Evolutionary conservation across 2,888 invertebrate species (phyloP), one percentile per base, ranked within the genome.

Genomic region (Hydropsyche betteni): DNA sequence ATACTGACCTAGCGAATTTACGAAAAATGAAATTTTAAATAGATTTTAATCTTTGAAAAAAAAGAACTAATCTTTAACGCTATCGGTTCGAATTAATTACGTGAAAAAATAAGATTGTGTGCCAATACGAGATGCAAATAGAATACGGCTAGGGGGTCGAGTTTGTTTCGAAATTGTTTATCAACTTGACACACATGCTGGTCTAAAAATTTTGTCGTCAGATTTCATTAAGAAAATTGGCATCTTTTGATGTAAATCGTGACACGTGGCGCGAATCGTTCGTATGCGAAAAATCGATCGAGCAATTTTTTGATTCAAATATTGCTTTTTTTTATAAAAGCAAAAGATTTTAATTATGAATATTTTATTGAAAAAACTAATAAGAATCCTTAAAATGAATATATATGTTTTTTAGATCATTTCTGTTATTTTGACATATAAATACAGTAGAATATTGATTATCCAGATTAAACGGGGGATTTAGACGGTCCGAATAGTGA

Each of bases 111-210:
- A 24, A 24, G 53, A 53, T 51, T 24, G n/a, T 16, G 70, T 70
- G 70, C 51, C 70, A 70, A 70, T 70, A 53, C 52, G 53, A 53
- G 70, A 70, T 52, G 52, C 12, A 33, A 53, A 53, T 70, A 70
- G 70, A 69, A 12, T 36, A 34, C n/a, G 33, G 52, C 69, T 24
- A 24, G 24, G 44, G 52, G 69, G 55, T 70, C 70, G 34, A 24
- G 8, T 14, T 52, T 10, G 33, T 70, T 53, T 14, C 69, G 24
- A 70, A 53, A 33, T 53, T 12, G 24, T 52, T 33, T 69, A 24
- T 69, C 69, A 69, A 69, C 69, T 69, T 70, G 70, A 70, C 70
- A 70, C 70, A 70, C 36, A 70, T 70, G 51, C 38, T 53, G 68
- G 1, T n/a, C 38, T 44, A 44, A 44, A 8, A 44, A 44, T 44